Conservation (phyloP, 1,140 invertebrate species). For the Caenorhabditis tropicalis region DNA sequence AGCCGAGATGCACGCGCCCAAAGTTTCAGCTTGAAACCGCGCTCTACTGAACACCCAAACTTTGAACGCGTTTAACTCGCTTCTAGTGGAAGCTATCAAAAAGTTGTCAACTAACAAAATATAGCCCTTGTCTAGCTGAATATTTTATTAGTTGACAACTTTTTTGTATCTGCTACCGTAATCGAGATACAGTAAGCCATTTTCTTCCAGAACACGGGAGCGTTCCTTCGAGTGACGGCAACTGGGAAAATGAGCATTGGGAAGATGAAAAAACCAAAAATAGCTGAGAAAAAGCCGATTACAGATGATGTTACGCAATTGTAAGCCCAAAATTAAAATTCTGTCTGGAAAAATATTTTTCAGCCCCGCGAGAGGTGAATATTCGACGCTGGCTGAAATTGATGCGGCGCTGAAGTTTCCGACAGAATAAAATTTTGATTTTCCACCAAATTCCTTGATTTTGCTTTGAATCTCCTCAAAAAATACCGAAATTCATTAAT, state of each 20-base stretch:
- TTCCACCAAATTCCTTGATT: background rate
- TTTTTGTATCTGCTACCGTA: too few species aligned
- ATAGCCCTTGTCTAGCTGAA: too few species aligned
- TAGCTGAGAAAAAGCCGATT: background rate
- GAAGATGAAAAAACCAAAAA: background rate
- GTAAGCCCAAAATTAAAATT: background rate
- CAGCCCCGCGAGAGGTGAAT: background rate
- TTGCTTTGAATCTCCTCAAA: background rate
- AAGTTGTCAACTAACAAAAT: too few species aligned
- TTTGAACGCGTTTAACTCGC: too few species aligned
- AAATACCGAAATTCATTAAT: background rate
- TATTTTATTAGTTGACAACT: too few species aligned
- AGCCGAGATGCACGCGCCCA: too few species aligned
- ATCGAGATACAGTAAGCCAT: too few species aligned
- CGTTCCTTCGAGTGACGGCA: constrained; percentile 34
- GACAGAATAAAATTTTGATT: background rate
- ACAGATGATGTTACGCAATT: background rate
- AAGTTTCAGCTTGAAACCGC: background rate
- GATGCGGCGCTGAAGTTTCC: background rate
- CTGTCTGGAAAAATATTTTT: background rate
- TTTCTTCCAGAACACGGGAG: constrained; percentile 53
- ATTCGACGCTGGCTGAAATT: background rate
- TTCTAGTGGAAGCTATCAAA: too few species aligned
- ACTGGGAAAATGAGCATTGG: constrained; percentile 12
- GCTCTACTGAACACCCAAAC: too few species aligned